These are phyloP conservation scores for Avahi laniger DNA, from an alignment of 2,797 vertebrate species.

Conservation along the genomic window DNA sequence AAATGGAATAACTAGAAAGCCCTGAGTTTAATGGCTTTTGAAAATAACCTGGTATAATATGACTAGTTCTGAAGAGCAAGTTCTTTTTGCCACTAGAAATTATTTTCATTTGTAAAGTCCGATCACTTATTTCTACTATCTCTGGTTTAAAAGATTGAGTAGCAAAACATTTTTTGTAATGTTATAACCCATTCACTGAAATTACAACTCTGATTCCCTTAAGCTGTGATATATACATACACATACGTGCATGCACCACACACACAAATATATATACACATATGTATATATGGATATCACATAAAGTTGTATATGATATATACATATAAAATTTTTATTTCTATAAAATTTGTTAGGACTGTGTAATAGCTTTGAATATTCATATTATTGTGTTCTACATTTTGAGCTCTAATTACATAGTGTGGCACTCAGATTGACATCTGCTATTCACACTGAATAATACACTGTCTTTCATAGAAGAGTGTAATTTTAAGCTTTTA, in stretches of 20 bases:
- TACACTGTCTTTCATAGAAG: background rate
- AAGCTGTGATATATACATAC: background rate
- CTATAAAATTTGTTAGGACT: conserved; percentile 27
- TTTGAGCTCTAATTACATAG: background rate
- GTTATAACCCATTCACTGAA: conserved; percentile 1
- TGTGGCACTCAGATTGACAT: background rate
- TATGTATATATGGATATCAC: background rate
- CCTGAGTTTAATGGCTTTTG: background rate
- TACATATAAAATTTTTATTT: background rate
- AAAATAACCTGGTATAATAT: conserved; percentile 15
- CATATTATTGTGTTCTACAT: background rate
- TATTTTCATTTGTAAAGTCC: conserved; percentile 26
- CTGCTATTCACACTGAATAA: conserved; percentile 21
- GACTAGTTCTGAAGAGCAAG: background rate
- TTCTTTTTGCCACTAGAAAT: conserved; percentile 2
- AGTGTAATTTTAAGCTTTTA: conserved; percentile 2
- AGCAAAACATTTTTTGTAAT: conserved; percentile 3
- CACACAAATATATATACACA: background rate
- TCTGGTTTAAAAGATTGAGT: conserved; percentile 37
- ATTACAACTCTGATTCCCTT: conserved; percentile 22
- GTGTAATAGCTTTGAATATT: conserved; percentile 5
- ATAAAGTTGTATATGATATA: background rate
- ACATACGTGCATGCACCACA: background rate
- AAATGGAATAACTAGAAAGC: conserved; percentile 13
- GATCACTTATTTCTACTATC: background rate